These are phyloP conservation scores for Fopius arisanus DNA, from an alignment of 1,140 invertebrate species.

Conservation along the genomic window DNA sequence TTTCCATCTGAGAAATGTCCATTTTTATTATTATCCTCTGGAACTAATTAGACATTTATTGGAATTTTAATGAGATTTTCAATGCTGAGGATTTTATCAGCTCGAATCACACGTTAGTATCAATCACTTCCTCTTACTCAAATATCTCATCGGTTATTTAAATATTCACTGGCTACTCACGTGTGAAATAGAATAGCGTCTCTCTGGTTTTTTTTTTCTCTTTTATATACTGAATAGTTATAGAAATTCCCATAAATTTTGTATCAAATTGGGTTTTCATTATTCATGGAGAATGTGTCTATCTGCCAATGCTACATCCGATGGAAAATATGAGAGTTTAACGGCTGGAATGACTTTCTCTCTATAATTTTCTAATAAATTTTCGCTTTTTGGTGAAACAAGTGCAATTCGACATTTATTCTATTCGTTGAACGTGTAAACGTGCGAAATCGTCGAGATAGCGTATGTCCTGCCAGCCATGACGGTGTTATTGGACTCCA, in stretches of 20 bases:
- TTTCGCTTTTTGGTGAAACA: slow-evolving; percentile 9
- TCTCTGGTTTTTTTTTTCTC: too few relatives aligned
- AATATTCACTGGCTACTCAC: too few relatives aligned
- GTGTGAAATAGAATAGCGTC: too few relatives aligned
- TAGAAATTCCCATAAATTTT: too few relatives aligned
- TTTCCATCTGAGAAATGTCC: neutral
- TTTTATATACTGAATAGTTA: too few relatives aligned
- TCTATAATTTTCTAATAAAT: slow-evolving; percentile 2
- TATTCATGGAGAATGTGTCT: neutral
- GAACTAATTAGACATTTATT: neutral
- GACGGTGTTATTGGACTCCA: neutral
- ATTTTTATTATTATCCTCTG: neutral
- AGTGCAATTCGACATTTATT: neutral
- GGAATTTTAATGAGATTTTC: neutral
- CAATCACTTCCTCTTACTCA: neutral
- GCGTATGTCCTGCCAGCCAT: neutral
- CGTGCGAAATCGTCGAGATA: slow-evolving; percentile 1
- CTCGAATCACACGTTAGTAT: too few relatives aligned
- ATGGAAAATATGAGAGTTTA: slow-evolving; percentile 3
- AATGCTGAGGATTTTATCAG: neutral
- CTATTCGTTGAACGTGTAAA: slow-evolving; percentile 3
- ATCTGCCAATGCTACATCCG: neutral
- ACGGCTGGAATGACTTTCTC: neutral
- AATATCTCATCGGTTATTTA: neutral
- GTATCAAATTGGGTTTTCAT: neutral